Evolutionary conservation across 1,140 invertebrate species (phyloP).

Genomic region (Grapholita molesta): DNA sequence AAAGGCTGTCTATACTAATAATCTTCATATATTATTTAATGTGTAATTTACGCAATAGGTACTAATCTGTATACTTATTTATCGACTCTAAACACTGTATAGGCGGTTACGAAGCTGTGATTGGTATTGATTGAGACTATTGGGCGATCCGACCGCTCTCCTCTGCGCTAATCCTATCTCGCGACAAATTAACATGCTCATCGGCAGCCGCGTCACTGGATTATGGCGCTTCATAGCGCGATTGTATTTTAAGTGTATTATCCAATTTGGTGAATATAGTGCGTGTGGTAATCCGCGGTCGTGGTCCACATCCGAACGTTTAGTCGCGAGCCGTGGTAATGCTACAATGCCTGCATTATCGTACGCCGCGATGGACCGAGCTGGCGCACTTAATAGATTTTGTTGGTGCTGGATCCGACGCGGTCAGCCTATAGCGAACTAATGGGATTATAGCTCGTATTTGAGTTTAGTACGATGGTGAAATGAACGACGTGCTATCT

Average conservation of each 20-base stretch:
- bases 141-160: slow-evolving; percentile 32
- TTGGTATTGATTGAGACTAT: slow-evolving; percentile 34
- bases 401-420: slow-evolving; percentile 56
- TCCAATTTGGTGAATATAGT: slow-evolving; percentile 75
- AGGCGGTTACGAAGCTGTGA: slow-evolving; percentile 24
- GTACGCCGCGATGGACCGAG: slow-evolving; percentile 56
- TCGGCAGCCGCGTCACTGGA: slow-evolving; percentile 72
- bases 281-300: slow-evolving; percentile 68
- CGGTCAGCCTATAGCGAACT: slow-evolving; percentile 66
- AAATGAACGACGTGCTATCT: slow-evolving; percentile 41
- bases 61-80: too few relatives aligned
- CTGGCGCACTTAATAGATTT: slow-evolving; percentile 75
- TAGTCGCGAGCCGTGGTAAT: slow-evolving; percentile 42
- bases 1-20: too few relatives aligned
- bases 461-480: slow-evolving; percentile 55
- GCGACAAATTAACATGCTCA: slow-evolving; percentile 76
- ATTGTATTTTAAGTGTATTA: slow-evolving; percentile 78
- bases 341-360: slow-evolving; percentile 61
- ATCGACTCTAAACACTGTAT: slow-evolving; percentile 31
- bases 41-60: too few relatives aligned
- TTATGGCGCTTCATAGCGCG: slow-evolving; percentile 71
- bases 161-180: slow-evolving; percentile 63
- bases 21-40: too few relatives aligned
- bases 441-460: slow-evolving; percentile 66
- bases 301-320: slow-evolving; percentile 49